Percentiles rank a stretch among this genome's conserved stretches.
Evolutionary conservation across 2,888 invertebrate genomes (phyloP).

Genomic region (Cecidostiba fungosa): DNA sequence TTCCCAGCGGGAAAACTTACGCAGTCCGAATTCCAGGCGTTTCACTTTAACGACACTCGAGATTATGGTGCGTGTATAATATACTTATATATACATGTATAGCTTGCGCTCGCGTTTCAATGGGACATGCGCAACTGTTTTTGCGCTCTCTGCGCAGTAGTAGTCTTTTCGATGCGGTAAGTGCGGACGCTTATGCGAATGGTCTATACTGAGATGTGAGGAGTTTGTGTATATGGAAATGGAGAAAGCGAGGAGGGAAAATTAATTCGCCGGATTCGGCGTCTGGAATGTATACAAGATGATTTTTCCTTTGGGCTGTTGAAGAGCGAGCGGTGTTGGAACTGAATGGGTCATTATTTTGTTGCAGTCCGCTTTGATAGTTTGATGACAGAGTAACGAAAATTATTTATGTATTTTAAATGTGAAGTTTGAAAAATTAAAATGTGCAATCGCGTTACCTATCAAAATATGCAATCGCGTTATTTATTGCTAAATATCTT

Average conservation of each 20-base stretch:
- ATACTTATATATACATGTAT: neutral
- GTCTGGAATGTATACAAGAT: neutral
- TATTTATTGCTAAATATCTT: neutral
- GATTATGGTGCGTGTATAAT: too few relatives aligned
- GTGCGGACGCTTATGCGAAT: neutral
- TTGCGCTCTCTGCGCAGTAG: neutral
- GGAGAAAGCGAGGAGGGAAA: neutral
- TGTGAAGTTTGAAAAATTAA: too few relatives aligned
- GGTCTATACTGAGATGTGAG: neutral
- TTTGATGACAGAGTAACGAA: too few relatives aligned
- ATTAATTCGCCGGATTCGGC: neutral
- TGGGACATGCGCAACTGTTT: neutral
- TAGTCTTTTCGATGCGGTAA: neutral
- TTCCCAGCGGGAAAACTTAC: neutral
- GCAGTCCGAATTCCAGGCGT: neutral
- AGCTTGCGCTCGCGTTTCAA: neutral
- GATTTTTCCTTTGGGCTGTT: neutral
- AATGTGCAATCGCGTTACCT: too few relatives aligned
- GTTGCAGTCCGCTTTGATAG: too few relatives aligned
- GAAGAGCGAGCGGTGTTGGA: neutral
- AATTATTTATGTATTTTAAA: too few relatives aligned
- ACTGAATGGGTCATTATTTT: too few relatives aligned
- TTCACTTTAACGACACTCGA: constrained; percentile 5
- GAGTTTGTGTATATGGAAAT: neutral
- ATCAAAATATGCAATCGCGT: too few relatives aligned